Base-by-base conservation (phyloP, 2,888 invertebrate species). In the Heliconius charithonia region DNA sequence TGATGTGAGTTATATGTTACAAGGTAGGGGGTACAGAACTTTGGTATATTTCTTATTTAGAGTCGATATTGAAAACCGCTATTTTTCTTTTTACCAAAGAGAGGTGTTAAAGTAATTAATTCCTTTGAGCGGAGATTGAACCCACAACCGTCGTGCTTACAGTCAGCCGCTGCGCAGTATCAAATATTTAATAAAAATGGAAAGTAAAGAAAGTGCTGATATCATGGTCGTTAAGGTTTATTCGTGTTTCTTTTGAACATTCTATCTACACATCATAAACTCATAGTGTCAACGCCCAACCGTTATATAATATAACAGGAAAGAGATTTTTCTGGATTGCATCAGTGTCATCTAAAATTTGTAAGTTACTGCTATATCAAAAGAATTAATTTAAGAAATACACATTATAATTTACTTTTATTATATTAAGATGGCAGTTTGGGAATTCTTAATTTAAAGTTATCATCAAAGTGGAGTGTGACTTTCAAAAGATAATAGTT, bases 311-410 rank as follows among this genome's bases (percentile, higher is more conserved):
- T 67, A 67, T 22, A 41, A 37, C 74, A 62, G 74, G 73, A 74
- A 74, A 73, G 41, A 63, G 74, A 27, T 74, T 74, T 74, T 63
- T 45, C 74, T 74, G 63, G 63, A 74, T 41, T 45, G 74, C 62
- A 41, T 63, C 12, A 74, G 73, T 63, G 73, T 74, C 63, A 63
- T 41, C 37, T 63, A 41, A 63, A 63, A 63, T 74, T 74, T 41
- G 37, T 74, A 63, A 63, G n/a, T 72, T 72, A 59, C 22, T 56
- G 29, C 72, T 32, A 27, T 72, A 72, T 72, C 56, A 56, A 72
- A 71, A 56, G 32, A 72, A 41, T 41, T 32, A 22, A 29, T 29
- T 72, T 59, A 59, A 4, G n/a, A 71, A 67, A 71, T 51, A 71
- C 0, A 13, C 51, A 59, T n/a, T 72, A 72, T 72, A 72, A 32